Base-by-base conservation (phyloP, 2,888 invertebrate species). In the Heliconius charithonia region DNA sequence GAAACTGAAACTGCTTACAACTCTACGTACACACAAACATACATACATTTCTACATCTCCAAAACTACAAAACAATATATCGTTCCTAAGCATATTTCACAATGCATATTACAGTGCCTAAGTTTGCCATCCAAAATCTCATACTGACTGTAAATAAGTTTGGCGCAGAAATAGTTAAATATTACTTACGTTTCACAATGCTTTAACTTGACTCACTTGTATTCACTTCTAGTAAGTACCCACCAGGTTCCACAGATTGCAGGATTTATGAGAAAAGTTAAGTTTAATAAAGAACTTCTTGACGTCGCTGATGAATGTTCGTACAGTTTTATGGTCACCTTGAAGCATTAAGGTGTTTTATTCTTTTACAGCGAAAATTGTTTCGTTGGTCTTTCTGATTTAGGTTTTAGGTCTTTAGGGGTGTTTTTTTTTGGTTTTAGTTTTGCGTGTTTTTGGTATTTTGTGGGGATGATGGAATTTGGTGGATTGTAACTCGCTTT, bases 251-350 rank as follows among this genome's bases (percentile, higher is more conserved):
- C 63, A 45, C 77, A 77, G 71, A 77, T 72, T 51, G 75, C 66
- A 59, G 66, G 77, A 63, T 73, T 78, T 78, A 78, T 78, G 77
- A 78, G 67, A 4, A 74, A 78, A 78, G 73, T 78, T 78, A 56
- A 41, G n/a, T 78, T 73, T 78, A 78, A 73, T 78, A 72, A 78
- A 73, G 73, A 78, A 78, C 66, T 78, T 77, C 56, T 41, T 45
- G 37, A 73, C 66, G 67, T 66, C 77, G 67, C 45, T 41, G 65
- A 63, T 77, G 77, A 74, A 73, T 77, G 66, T 59, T 56, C 25
- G 19, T 22, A 27, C 19, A 63, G 32, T 77, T 77, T 77, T 74
- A 78, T 78, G 77, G 56, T 66, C 73, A 72, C 77, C 72, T 73
- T 78, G 25, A 62, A 62, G 51, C 56, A 25, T 51, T 75, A 19